Evolutionary conservation across 23 tunicate genomes (phyloP), one percentile per base, ranked within the genome.

Genomic region (Botrylloides violaceus): DNA sequence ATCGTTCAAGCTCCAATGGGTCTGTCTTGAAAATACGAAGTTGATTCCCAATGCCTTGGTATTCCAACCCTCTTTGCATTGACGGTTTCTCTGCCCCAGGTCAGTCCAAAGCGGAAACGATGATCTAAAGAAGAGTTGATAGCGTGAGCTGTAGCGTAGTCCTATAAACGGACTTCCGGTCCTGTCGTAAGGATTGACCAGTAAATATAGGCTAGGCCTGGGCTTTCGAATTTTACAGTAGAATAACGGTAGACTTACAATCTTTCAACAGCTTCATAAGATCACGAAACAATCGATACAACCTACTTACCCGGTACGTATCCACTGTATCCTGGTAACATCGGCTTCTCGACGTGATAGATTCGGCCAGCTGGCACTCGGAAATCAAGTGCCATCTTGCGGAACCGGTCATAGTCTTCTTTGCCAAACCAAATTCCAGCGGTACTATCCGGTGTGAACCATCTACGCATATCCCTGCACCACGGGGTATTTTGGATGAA

Each of bases 241-340:
- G n/a, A n/a, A n/a, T n/a, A n/a, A n/a, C n/a, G n/a, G n/a, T n/a
- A n/a, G n/a, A n/a, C n/a, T n/a, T n/a, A n/a, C n/a, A n/a, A n/a
- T n/a, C n/a, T n/a, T n/a, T n/a, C n/a, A n/a, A n/a, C n/a, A n/a
- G n/a, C n/a, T n/a, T n/a, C n/a, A n/a, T n/a, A n/a, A n/a, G n/a
- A n/a, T n/a, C n/a, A n/a, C n/a, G n/a, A n/a, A n/a, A n/a, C n/a
- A n/a, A n/a, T n/a, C n/a, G n/a, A n/a, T n/a, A n/a, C n/a, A n/a
- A n/a, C n/a, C n/a, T n/a, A n/a, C n/a, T 24, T 73, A 87, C 95
- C 86, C 71, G 95, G 95, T 20, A 87, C 95, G 66, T 76, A 87
- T 50, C 95, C 95, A 2, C 85, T 79, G 63, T 87, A 87, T 58
- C 55, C 80, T 37, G 95, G 95, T 66, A 80, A 76, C 26, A 87